Evolutionary conservation across 2,888 invertebrate genomes (phyloP), one percentile per base, ranked within the genome.

Genomic region (Schizotus pectinicornis): DNA sequence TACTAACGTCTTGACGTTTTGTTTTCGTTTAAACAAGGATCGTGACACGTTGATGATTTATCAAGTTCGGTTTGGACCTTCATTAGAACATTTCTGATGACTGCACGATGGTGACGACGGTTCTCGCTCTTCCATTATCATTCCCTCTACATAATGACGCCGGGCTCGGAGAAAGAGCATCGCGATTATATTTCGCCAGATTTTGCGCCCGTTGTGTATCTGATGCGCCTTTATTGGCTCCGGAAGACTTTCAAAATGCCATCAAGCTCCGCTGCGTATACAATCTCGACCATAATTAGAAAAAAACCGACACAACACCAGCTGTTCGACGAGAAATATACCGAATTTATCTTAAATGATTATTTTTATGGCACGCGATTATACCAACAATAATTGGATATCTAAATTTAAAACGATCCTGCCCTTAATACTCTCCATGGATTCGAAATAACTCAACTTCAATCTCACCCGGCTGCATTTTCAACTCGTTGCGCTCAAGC

Each of bases 241-340:
- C 62, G 63, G 68, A 68, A 69, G 70, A 70, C 70, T 69, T 66
- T 73, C 67, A 72, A 72, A 74, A 71, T 54, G 67, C 68, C 67
- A 72, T 73, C 71, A 72, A 67, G 63, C 49, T 62, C 48, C 67
- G 57, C 62, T 65, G 64, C 66, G 67, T 67, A 65, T 62, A 68
- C 67, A 69, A 70, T 71, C 69, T 70, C 68, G 64, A 61, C 64
- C 68, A 65, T 73, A 72, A 72, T 72, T 72, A 71, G 69, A 71
- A 71, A 70, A 70, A 71, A 68, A 50, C 36, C 49, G 37, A 32
- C 9, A 32, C 7, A 54, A 41, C 56, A 41, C 59, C 68, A 63
- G 63, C 60, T 67, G 67, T 61, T 62, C 57, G 59, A 66, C 57
- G 57, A 56, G 64, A 64, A 66, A 69, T 67, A 67, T 67, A 65